phyloP scores from a whole-genome alignment of 2,888 invertebrate species.

The Pseudococcus longispinus region DNA sequence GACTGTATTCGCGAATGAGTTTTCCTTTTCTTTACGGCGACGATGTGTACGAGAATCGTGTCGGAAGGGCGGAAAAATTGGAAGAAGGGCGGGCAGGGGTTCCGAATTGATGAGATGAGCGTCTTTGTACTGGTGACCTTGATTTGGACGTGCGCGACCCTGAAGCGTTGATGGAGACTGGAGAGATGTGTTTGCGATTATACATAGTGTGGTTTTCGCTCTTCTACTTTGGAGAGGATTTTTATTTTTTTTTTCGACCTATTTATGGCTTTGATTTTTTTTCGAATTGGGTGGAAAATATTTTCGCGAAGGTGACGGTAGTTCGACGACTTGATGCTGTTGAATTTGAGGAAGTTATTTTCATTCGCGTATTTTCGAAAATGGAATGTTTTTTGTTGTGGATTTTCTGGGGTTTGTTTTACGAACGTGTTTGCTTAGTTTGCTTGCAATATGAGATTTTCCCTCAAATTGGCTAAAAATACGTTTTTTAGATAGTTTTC shows the following conservation, averaged over 20 bases:
- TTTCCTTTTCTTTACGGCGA: neutral
- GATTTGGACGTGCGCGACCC: neutral
- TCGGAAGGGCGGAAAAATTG: neutral
- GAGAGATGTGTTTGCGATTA: neutral
- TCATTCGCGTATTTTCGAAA: neutral
- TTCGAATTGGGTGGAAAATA: neutral
- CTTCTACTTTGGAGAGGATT: neutral
- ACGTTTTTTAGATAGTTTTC: too few species aligned
- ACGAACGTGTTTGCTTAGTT: too few species aligned
- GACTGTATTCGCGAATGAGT: neutral
- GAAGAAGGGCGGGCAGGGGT: neutral
- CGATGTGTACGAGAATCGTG: neutral
- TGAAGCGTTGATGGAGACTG: neutral
- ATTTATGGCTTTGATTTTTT: neutral
- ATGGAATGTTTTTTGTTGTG: too few species aligned
- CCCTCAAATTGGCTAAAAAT: too few species aligned
- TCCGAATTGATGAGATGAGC: neutral
- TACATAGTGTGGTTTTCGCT: neutral
- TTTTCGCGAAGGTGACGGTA: neutral
- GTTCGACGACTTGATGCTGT: neutral
- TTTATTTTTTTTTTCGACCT: neutral
- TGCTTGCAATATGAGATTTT: too few species aligned
- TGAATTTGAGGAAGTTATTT: neutral
- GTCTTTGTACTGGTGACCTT: conserved; percentile 31
- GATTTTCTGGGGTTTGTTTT: too few species aligned